Conservation (phyloP, 2,113 vertebrate genomes). For the Trichechus manatus region DNA sequence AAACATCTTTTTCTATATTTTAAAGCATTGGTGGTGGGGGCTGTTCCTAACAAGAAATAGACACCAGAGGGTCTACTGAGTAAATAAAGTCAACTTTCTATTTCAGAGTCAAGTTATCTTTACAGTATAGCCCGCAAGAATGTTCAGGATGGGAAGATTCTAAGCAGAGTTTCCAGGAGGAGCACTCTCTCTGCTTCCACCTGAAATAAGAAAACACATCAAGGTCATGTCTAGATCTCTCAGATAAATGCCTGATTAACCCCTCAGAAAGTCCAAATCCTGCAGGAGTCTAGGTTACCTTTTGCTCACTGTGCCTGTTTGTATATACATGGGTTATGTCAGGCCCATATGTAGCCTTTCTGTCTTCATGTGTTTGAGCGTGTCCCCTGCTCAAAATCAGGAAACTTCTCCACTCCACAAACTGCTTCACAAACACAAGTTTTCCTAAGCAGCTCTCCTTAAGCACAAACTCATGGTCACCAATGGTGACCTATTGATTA, state of each 20-base stretch:
- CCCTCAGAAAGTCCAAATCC: background rate
- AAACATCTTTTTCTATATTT: constrained; percentile 7
- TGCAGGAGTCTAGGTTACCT: background rate
- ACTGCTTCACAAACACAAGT: background rate
- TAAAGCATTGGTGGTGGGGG: background rate
- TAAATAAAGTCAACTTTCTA: constrained; percentile 11
- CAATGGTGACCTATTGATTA: fast-evolving
- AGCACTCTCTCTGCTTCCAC: background rate
- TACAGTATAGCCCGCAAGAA: background rate
- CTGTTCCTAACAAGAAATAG: constrained; percentile 10
- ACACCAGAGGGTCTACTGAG: background rate
- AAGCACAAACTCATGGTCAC: background rate
- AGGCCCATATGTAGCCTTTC: background rate
- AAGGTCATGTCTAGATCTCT: background rate
- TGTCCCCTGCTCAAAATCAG: background rate
- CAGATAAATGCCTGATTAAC: background rate
- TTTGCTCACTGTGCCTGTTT: background rate
- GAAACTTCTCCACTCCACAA: background rate
- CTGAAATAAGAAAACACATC: background rate
- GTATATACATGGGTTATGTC: background rate
- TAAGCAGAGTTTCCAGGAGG: background rate
- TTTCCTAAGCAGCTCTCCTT: background rate
- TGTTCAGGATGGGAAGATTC: background rate
- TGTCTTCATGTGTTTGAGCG: background rate
- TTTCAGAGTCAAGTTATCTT: constrained; percentile 28